A percentile compares a stretch with the other conserved stretches of the same genome.
Evolutionary conservation across 2,113 vertebrate species (phyloP).

Genomic region (Syrmaticus mikado): DNA sequence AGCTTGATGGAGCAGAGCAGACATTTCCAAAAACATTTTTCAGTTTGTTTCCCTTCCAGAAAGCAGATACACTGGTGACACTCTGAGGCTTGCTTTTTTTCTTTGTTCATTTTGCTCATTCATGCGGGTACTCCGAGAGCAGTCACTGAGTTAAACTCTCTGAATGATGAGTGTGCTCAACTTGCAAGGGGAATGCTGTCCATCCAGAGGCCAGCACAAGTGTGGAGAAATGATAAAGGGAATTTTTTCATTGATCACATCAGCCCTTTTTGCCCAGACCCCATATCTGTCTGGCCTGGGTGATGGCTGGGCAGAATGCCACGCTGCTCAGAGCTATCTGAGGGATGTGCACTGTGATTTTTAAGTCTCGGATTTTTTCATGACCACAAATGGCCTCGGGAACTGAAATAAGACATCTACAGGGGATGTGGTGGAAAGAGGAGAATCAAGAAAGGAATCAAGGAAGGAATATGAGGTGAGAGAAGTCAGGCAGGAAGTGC

Average conservation of each 20-base stretch:
- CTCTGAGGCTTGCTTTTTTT: background rate
- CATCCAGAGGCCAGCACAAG: background rate
- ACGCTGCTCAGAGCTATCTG: background rate
- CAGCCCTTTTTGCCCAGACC: background rate
- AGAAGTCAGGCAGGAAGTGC: background rate
- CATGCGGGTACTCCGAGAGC: background rate
- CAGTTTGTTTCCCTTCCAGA: background rate
- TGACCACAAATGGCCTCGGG: background rate
- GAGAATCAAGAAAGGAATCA: background rate
- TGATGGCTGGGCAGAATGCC: rapidly evolving
- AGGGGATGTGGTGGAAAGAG: background rate
- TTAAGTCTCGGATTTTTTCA: background rate
- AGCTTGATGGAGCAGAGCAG: background rate
- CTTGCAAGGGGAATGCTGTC: background rate
- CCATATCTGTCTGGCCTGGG: background rate
- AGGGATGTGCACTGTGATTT: background rate
- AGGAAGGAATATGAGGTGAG: background rate
- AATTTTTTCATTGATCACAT: background rate
- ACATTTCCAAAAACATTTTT: background rate
- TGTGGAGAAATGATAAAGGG: background rate
- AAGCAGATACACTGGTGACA: background rate
- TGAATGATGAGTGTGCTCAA: background rate
- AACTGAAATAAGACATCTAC: background rate
- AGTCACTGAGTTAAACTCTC: background rate
- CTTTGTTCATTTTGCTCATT: background rate